Evolutionary conservation across 1,140 invertebrate genomes (phyloP).

Genomic region (Ostrea edulis): DNA sequence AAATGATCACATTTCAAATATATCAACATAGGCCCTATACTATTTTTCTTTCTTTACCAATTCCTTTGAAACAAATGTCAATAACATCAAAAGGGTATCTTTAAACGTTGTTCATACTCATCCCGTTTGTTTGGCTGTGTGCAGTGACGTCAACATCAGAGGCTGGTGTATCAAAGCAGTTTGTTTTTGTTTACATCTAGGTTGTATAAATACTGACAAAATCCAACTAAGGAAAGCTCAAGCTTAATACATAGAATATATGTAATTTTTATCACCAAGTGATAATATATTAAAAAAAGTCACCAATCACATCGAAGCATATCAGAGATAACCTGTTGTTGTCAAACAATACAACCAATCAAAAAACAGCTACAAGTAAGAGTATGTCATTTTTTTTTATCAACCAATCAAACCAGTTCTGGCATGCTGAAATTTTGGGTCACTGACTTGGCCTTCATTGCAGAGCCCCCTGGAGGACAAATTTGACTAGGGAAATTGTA

Average conservation of each 20-base stretch:
- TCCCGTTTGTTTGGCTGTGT: neutral
- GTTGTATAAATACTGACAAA: constrained; percentile 29
- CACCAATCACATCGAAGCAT: constrained; percentile 54
- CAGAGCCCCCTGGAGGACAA: neutral
- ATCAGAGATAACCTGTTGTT: constrained; percentile 42
- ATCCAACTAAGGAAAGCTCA: constrained; percentile 51
- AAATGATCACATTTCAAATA: constrained; percentile 27
- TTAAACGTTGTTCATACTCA: neutral
- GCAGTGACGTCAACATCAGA: neutral
- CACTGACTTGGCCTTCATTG: constrained; percentile 57
- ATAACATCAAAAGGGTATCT: neutral
- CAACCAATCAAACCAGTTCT: constrained; percentile 53
- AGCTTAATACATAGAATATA: constrained; percentile 38
- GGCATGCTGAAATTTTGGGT: constrained; percentile 54
- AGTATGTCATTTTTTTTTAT: constrained; percentile 35
- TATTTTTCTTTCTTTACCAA: neutral
- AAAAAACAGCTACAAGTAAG: constrained; percentile 43
- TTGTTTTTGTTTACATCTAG: constrained; percentile 9
- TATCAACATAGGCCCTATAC: neutral
- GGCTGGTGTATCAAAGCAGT: constrained; percentile 16
- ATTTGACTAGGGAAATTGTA: constrained; percentile 1
- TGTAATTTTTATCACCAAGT: neutral
- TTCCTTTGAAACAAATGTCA: constrained; percentile 21
- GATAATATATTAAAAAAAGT: constrained; percentile 34
- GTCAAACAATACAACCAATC: constrained; percentile 41